Evolutionary conservation across 2,797 vertebrate genomes (phyloP).

Genomic region (Sebastes oblongus): DNA sequence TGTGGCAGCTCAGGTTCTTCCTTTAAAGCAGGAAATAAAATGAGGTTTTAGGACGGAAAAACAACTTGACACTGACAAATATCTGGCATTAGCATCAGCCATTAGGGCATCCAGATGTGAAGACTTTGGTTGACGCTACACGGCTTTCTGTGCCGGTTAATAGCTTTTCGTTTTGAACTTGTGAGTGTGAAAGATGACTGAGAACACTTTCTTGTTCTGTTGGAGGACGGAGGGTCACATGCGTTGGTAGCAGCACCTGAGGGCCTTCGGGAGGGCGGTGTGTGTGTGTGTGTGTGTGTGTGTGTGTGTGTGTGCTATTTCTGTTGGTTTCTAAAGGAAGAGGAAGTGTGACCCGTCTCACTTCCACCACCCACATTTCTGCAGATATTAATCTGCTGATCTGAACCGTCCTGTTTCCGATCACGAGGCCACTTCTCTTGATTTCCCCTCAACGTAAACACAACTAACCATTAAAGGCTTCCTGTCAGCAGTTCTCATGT

Average conservation of each 20-base stretch:
- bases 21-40: neutral
- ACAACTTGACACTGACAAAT: slow-evolving; percentile 43
- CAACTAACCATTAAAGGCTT: neutral
- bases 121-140: neutral
- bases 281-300: too few relatives aligned
- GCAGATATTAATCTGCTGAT: neutral
- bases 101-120: slow-evolving; percentile 52
- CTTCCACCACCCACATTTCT: slow-evolving; percentile 9
- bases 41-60: neutral
- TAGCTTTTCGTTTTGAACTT: neutral
- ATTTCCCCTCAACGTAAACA: neutral
- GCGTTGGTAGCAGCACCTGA: neutral
- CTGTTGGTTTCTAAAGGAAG: neutral
- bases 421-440: neutral
- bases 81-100: slow-evolving; percentile 2
- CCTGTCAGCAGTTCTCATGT: neutral
- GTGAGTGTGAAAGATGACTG: neutral
- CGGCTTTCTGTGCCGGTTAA: slow-evolving; percentile 13
- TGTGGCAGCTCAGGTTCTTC: neutral
- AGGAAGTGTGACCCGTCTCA: slow-evolving; percentile 11
- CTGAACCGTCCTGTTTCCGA: neutral
- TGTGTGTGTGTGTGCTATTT: neutral
- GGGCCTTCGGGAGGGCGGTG: too few relatives aligned
- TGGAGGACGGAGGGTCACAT: neutral
- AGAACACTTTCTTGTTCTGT: neutral